Evolutionary conservation across 2,888 invertebrate genomes (phyloP).

Genomic region (Nezara viridula): DNA sequence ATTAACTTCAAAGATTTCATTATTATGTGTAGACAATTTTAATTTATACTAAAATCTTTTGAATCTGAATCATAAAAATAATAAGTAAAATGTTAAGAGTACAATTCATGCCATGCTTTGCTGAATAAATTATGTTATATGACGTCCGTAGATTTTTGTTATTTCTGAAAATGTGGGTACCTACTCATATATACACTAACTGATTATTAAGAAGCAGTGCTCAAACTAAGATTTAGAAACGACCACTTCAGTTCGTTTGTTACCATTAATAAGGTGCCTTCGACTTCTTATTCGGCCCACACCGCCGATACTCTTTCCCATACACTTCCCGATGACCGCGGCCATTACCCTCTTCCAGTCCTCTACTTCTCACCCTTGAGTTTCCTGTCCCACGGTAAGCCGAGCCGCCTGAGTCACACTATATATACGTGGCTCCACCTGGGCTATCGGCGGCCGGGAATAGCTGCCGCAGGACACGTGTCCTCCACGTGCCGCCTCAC

Average conservation of each 20-base stretch:
- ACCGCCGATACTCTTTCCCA: background rate
- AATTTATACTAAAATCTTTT: too few relatives aligned
- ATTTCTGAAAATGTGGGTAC: too few relatives aligned
- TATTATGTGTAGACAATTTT: too few relatives aligned
- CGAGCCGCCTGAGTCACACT: conserved; percentile 46
- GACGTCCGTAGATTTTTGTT: too few relatives aligned
- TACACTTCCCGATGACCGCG: conserved; percentile 2
- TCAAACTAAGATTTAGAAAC: background rate
- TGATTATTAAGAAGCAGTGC: background rate
- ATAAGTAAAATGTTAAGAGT: too few relatives aligned
- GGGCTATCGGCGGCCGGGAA: conserved; percentile 40
- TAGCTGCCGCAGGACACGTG: conserved; percentile 44
- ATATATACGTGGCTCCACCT: conserved; percentile 50
- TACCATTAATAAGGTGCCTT: background rate
- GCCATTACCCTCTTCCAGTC: background rate
- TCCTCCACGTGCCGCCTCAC: conserved; percentile 43
- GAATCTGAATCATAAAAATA: too few relatives aligned
- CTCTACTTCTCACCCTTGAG: conserved; percentile 23
- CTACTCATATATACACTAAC: too few relatives aligned
- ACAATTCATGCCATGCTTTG: too few relatives aligned
- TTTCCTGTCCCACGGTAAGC: conserved; percentile 44
- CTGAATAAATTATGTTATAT: too few relatives aligned
- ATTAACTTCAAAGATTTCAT: too few relatives aligned
- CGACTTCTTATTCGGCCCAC: background rate
- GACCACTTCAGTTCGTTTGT: too few relatives aligned